A percentile compares a stretch with the other conserved stretches of the same genome.
phyloP scores from a whole-genome alignment of 1,140 invertebrate species.

The Zaprionus capensis region DNA sequence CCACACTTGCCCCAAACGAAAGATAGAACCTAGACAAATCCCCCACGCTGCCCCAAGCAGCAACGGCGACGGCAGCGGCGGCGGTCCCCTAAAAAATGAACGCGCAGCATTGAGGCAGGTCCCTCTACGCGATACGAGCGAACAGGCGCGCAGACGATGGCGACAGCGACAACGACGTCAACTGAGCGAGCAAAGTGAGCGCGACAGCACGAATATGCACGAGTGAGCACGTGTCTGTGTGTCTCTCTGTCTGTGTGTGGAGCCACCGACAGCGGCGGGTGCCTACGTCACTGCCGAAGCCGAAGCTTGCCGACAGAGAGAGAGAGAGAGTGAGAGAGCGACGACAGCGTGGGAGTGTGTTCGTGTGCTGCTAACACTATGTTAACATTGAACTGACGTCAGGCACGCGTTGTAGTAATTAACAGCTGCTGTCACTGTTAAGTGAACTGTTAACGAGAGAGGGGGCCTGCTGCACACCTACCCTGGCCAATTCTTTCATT shows the following conservation, averaged over 20 bases:
- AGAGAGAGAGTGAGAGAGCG: constrained; percentile 14
- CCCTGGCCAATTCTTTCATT: no score
- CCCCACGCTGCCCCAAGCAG: constrained; percentile 29
- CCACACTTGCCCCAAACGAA: background rate
- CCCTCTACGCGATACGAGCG: constrained; percentile 78
- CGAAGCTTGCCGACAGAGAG: constrained; percentile 10
- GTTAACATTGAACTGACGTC: no score
- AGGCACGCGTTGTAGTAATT: no score
- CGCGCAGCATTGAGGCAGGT: constrained; percentile 83
- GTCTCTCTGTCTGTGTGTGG: constrained; percentile 2
- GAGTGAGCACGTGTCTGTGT: constrained; percentile 13
- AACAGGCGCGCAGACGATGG: constrained; percentile 68
- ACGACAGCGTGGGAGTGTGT: constrained; percentile 19
- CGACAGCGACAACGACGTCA: constrained; percentile 38
- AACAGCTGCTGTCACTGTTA: no score
- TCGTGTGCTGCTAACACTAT: constrained; percentile 1
- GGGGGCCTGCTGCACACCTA: no score
- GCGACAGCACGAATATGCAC: constrained; percentile 1
- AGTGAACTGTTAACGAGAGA: no score
- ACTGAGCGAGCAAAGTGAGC: constrained; percentile 21
- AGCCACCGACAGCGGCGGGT: constrained; percentile 32
- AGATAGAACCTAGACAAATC: constrained; percentile 31
- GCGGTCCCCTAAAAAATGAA: constrained; percentile 70
- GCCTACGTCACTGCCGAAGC: constrained; percentile 55
- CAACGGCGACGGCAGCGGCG: constrained; percentile 44